Percentiles rank a stretch among this genome's conserved stretches.
Conservation (phyloP, 2,888 invertebrate genomes). For the Trichogramma evanescens region DNA sequence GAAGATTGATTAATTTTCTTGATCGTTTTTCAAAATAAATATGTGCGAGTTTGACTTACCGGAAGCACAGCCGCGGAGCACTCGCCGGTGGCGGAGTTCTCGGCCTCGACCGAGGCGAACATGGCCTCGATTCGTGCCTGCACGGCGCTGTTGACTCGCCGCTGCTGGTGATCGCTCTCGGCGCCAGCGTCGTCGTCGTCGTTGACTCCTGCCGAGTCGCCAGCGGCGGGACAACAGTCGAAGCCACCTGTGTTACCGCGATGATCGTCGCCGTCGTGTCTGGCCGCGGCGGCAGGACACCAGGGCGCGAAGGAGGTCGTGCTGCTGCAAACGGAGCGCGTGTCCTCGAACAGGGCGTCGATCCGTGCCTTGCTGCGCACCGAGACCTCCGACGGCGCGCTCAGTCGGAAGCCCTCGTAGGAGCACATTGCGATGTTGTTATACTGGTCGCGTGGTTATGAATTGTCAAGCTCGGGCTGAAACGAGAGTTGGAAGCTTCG, state of each 20-base stretch:
- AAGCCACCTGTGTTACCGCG: not conserved
- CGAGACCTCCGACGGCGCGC: conserved; percentile 42
- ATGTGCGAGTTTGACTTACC: too few species aligned
- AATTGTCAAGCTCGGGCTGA: too few species aligned
- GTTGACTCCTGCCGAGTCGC: conserved; percentile 23
- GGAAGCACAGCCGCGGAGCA: conserved; percentile 41
- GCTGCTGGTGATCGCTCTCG: conserved; percentile 35
- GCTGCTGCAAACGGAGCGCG: conserved; percentile 52
- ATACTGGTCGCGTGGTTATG: too few species aligned
- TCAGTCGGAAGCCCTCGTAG: conserved; percentile 41
- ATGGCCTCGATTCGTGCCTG: conserved; percentile 82
- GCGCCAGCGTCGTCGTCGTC: conserved; percentile 40
- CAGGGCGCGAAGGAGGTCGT: conserved; percentile 16
- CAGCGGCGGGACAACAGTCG: not conserved
- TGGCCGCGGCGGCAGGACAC: not conserved
- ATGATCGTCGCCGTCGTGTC: not conserved
- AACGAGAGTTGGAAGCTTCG: not conserved
- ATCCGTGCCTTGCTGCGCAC: conserved; percentile 52
- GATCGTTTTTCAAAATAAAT: not conserved
- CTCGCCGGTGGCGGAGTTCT: conserved; percentile 40
- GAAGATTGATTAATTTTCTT: not conserved
- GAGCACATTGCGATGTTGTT: conserved; percentile 27
- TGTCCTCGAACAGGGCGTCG: conserved; percentile 77
- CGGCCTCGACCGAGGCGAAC: conserved; percentile 54
- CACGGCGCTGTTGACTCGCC: conserved; percentile 61